These are phyloP conservation scores for Pemphredon lugubris DNA, from an alignment of 2,888 invertebrate genomes.

Conservation along the genomic window DNA sequence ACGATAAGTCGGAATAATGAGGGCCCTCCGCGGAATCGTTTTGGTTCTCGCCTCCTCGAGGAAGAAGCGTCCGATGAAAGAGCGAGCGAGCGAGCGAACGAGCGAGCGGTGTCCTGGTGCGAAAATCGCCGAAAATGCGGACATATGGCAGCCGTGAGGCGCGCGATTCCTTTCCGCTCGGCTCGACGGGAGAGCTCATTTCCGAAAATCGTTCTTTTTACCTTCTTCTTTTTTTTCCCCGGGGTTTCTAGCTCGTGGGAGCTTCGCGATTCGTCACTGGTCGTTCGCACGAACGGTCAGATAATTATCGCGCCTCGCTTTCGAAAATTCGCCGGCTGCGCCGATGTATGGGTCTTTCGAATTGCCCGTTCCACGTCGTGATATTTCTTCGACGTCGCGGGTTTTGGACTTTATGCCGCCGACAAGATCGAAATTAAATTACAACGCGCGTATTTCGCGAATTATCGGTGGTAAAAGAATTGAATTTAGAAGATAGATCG, in stretches of 20 bases:
- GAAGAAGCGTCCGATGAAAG: slow-evolving; percentile 10
- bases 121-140: slow-evolving; percentile 57
- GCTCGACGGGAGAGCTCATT: slow-evolving; percentile 50
- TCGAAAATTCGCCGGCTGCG: slow-evolving; percentile 14
- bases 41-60: slow-evolving; percentile 12
- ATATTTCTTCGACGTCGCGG: background rate
- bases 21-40: slow-evolving; percentile 26
- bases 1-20: slow-evolving; percentile 65
- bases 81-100: slow-evolving; percentile 33
- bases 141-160: slow-evolving; percentile 68
- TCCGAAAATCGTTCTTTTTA: slow-evolving; percentile 60
- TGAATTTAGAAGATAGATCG: too few species aligned
- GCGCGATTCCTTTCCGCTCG: slow-evolving; percentile 52
- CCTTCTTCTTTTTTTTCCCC: slow-evolving; percentile 15
- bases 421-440: too few species aligned
- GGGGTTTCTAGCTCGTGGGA: too few species aligned
- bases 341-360: background rate
- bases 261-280: slow-evolving; percentile 31
- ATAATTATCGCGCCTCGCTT: slow-evolving; percentile 56
- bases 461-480: background rate
- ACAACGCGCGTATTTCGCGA: too few species aligned
- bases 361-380: background rate
- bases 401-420: too few species aligned
- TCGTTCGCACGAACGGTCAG: slow-evolving; percentile 43
- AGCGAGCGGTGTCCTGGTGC: slow-evolving; percentile 53